Conservation (phyloP, 2,797 vertebrate genomes). For the Microcaecilia unicolor region DNA sequence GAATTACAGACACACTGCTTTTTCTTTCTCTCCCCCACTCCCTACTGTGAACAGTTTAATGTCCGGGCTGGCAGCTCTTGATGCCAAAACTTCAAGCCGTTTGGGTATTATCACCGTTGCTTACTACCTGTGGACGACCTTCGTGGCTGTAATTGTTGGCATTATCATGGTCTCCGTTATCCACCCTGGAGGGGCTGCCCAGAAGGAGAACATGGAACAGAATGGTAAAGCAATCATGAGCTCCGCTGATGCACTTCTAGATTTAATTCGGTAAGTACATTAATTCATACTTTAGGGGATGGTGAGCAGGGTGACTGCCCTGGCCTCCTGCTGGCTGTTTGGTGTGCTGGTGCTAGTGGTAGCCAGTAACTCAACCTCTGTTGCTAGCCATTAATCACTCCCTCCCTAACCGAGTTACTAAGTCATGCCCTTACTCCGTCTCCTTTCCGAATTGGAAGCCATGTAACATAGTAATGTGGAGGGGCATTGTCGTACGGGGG, state of each 20-base stretch:
- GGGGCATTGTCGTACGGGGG: too few species aligned
- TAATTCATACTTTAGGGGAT: conserved; percentile 10
- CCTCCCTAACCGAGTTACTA: too few species aligned
- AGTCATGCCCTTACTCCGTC: too few species aligned
- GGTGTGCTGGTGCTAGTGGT: too few species aligned
- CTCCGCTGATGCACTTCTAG: conserved; percentile 86
- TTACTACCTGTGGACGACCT: conserved; percentile 95
- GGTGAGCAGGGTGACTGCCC: too few species aligned
- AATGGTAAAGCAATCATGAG: conserved; percentile 85
- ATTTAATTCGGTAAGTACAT: conserved; percentile 78
- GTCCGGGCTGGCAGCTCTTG: conserved; percentile 88
- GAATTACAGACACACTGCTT: too few species aligned
- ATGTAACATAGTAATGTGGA: too few species aligned
- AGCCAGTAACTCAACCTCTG: too few species aligned
- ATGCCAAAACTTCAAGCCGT: conserved; percentile 88
- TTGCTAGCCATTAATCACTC: too few species aligned
- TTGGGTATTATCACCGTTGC: conserved; percentile 87
- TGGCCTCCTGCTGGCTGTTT: neutral
- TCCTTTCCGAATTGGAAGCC: too few species aligned
- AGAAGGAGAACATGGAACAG: conserved; percentile 81
- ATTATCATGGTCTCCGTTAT: conserved; percentile 93
- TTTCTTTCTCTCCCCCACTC: conserved; percentile 15
- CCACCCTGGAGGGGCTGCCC: conserved; percentile 84
- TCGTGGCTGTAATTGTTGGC: conserved; percentile 86
- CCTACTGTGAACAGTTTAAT: too few species aligned